Evolutionary conservation across 2,888 invertebrate genomes (phyloP).

Genomic region (Hydraecia micacea): DNA sequence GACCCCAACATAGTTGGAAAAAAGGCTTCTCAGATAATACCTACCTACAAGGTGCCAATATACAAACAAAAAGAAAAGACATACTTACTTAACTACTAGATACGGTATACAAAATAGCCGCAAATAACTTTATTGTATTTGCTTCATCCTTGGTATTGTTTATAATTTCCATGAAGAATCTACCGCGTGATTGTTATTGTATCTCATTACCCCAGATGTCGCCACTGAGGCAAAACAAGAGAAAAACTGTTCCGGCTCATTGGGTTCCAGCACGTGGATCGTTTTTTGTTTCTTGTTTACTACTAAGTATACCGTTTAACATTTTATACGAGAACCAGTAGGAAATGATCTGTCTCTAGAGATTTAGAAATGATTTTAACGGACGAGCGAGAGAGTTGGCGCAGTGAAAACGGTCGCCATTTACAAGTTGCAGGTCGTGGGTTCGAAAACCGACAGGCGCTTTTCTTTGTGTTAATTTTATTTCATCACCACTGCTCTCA

Average conservation of each 20-base stretch:
- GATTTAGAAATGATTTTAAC: neutral
- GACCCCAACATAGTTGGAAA: too few relatives aligned
- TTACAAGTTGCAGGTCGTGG: neutral
- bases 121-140: conserved; percentile 11
- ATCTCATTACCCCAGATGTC: conserved; percentile 57
- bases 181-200: conserved; percentile 44
- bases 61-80: too few relatives aligned
- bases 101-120: neutral
- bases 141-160: conserved; percentile 32
- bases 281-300: conserved; percentile 47
- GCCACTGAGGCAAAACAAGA: conserved; percentile 34
- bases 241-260: conserved; percentile 48
- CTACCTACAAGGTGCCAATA: too few relatives aligned
- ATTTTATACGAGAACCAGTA: neutral
- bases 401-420: neutral
- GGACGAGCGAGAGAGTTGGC: neutral
- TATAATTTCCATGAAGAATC: conserved; percentile 37
- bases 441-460: neutral
- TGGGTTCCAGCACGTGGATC: conserved; percentile 38
- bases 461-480: neutral
- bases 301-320: conserved; percentile 4
- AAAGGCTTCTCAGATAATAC: too few relatives aligned
- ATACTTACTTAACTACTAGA: too few relatives aligned
- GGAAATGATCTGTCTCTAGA: conserved; percentile 6
- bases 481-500: neutral